These are phyloP conservation scores for Oscheius sp. DNA, from an alignment of 1,140 invertebrate species.

Conservation along the genomic window DNA sequence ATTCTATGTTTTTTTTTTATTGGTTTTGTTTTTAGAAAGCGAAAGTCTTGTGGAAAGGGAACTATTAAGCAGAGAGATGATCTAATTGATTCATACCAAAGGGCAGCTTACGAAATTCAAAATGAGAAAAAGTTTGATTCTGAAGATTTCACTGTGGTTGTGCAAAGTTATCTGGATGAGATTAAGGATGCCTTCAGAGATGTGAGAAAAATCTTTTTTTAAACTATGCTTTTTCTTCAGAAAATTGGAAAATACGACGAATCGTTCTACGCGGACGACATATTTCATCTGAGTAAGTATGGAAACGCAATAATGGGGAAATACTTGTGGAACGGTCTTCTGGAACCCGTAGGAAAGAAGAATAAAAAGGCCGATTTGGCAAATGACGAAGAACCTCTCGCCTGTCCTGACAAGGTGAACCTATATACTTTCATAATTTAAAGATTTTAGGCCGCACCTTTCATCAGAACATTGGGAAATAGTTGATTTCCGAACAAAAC, in stretches of 20 bases:
- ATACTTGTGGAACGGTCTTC: slow-evolving; percentile 13
- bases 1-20: background rate
- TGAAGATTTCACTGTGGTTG: slow-evolving; percentile 14
- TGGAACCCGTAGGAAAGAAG: slow-evolving; percentile 20
- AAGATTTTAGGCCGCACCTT: slow-evolving; percentile 1
- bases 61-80: background rate
- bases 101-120: slow-evolving; percentile 18
- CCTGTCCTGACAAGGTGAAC: background rate
- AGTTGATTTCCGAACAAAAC: background rate
- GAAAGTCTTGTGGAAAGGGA: background rate
- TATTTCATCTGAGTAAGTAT: slow-evolving; percentile 16
- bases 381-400: background rate
- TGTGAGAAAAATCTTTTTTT: background rate
- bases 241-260: slow-evolving; percentile 4
- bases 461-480: slow-evolving; percentile 19
- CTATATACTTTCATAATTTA: background rate
- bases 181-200: slow-evolving; percentile 4
- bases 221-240: slow-evolving; percentile 6
- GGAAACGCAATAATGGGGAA: slow-evolving; percentile 14
- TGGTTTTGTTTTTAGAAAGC: background rate
- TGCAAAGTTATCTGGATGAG: slow-evolving; percentile 7
- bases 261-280: slow-evolving; percentile 9
- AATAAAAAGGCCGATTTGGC: slow-evolving; percentile 4
- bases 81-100: slow-evolving; percentile 15
- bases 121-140: slow-evolving; percentile 14